Evolutionary conservation across 2,113 vertebrate genomes (phyloP).

Genomic region (Tor tambroides): DNA sequence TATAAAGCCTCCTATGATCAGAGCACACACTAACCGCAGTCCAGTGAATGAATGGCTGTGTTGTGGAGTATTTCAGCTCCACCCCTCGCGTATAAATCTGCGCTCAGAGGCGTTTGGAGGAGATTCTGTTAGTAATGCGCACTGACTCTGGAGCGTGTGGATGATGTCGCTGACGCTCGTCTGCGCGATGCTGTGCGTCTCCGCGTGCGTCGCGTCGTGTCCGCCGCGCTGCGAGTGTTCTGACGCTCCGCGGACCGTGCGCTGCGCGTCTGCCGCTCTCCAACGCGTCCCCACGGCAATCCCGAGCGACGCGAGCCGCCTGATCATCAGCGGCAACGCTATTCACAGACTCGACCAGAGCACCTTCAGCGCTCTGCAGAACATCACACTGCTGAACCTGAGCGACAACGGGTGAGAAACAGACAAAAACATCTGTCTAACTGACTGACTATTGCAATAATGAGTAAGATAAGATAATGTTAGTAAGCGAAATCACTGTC

Average conservation of each 20-base stretch:
- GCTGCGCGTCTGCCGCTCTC: constrained; percentile 74
- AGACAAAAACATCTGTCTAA: no score
- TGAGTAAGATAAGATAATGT: background rate
- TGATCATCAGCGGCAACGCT: constrained; percentile 75
- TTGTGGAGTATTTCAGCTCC: no score
- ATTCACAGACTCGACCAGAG: constrained; percentile 68
- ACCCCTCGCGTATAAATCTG: no score
- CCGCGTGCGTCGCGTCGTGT: constrained; percentile 64
- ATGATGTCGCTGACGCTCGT: constrained; percentile 66
- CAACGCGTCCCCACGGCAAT: constrained; percentile 67
- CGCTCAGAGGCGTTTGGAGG: no score
- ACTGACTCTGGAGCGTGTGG: background rate
- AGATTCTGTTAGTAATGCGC: no score
- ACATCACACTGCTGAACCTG: constrained; percentile 75
- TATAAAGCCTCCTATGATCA: no score
- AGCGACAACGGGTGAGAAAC: constrained; percentile 77
- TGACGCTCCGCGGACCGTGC: constrained; percentile 64
- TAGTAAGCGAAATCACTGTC: background rate
- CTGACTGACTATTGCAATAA: constrained; percentile 46
- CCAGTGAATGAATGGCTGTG: no score
- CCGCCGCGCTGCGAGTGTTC: constrained; percentile 78
- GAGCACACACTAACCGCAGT: no score
- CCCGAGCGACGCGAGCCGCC: constrained; percentile 69
- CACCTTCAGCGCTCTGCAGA: constrained; percentile 70
- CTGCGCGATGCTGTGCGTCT: constrained; percentile 65